Percentiles rank a stretch among this genome's conserved stretches.
Evolutionary conservation across 2,888 invertebrate species (phyloP).

Genomic region (Tenthredo mesomela): DNA sequence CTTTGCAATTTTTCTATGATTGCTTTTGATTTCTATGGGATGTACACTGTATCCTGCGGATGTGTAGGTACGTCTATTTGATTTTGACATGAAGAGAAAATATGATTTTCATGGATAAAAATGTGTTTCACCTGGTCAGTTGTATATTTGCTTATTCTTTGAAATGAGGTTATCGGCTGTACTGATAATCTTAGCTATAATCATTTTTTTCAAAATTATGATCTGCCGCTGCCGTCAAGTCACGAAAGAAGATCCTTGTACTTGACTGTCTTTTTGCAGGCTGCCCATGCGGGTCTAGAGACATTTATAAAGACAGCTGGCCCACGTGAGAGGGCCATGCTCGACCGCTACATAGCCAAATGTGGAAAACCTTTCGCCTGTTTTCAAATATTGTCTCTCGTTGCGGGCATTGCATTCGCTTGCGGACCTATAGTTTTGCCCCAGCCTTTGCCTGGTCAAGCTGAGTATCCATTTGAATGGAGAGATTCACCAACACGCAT

Average conservation of each 20-base stretch:
- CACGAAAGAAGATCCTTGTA: not conserved
- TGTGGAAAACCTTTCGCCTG: not conserved
- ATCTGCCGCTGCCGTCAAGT: not conserved
- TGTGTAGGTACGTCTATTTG: too few species aligned
- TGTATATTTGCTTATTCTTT: too few species aligned
- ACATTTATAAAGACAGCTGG: not conserved
- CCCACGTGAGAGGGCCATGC: not conserved
- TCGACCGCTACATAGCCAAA: not conserved
- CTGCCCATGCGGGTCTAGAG: not conserved
- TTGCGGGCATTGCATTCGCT: not conserved
- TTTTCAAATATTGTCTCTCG: not conserved
- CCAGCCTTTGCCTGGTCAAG: not conserved
- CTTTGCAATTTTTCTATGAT: too few species aligned
- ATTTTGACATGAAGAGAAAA: too few species aligned
- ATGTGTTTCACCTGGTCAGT: too few species aligned
- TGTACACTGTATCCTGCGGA: too few species aligned
- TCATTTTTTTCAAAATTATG: not conserved
- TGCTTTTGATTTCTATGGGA: too few species aligned
- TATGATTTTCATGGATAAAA: too few species aligned
- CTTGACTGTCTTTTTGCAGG: not conserved
- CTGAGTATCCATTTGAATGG: constrained; percentile 13
- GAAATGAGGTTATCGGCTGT: too few species aligned
- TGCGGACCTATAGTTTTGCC: not conserved
- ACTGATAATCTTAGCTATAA: not conserved
- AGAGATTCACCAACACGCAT: constrained; percentile 50